Evolutionary conservation across 2,113 vertebrate genomes (phyloP), one percentile per base, ranked within the genome.

Genomic region (Grallaria varia): DNA sequence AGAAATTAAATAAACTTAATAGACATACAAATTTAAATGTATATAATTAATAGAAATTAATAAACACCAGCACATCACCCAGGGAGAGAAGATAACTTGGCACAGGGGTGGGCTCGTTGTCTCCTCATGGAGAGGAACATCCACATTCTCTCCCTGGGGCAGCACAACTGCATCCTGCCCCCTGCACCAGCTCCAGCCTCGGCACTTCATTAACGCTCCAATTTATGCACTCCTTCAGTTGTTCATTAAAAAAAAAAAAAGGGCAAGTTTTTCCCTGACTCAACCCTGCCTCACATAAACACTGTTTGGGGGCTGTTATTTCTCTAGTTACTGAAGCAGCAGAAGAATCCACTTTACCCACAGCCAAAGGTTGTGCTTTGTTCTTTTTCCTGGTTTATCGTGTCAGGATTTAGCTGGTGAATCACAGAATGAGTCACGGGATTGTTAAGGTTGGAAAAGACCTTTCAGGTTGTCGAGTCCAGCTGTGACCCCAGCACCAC

Each of bases 51-150:
- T n/a, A n/a, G 40, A 22, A 73, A 55, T 42, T 4, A 58, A 8
- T 5, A 12, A 3, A 18, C 31, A 9, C 8, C 79, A 40, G 74
- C 50, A 50, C 75, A 23, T 11, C 47, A 3, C 0, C 15, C 2
- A 13, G 14, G 0, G 1, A 24, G 71, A 44, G 58, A 25, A 16
- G 66, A 5, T 39, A 14, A 3, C 7, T 1, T 58, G 67, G 91
- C 82, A 77, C 9, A 0, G 14, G 56, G 67, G 67, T 24, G 0
- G 1, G 35, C 69, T 50, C 63, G 40, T 40, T 84, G 84, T 87
- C 84, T 82, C 11, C 80, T 42, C 50, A 0, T 87, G 59, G 45
- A 87, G 50, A 35, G 55, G 9, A 15, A 1, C 2, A 66, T 37
- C 84, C 55, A 9, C 2, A 6, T 59, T 3, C 8, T 39, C 68